These are phyloP conservation scores for Heliconius sara DNA, from an alignment of 2,888 invertebrate genomes.

Conservation along the genomic window DNA sequence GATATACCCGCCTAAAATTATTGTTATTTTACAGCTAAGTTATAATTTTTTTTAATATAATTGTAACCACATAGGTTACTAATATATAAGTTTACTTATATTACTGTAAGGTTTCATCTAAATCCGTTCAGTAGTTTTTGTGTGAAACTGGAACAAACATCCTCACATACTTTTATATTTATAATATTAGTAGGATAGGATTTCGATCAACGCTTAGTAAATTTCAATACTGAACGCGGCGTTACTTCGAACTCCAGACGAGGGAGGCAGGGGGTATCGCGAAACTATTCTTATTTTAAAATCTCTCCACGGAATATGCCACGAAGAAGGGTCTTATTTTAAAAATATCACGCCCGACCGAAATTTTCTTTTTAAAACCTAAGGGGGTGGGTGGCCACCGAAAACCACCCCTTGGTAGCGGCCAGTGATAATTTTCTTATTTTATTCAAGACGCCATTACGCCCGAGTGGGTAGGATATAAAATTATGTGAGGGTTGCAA, in stretches of 20 bases:
- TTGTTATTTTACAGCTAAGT: not conserved
- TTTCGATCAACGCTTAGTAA: not conserved
- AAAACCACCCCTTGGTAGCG: constrained; percentile 73
- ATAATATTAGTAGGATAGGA: not conserved
- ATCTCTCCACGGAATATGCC: constrained; percentile 83
- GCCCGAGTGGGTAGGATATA: constrained; percentile 40
- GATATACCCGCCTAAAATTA: not conserved
- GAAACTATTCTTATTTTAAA: constrained; percentile 84
- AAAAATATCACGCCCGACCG: constrained; percentile 84
- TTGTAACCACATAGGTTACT: no score
- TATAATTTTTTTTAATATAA: no score
- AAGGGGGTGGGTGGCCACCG: constrained; percentile 79
- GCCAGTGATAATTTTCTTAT: constrained; percentile 83
- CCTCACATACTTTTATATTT: not conserved
- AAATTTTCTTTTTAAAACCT: constrained; percentile 81
- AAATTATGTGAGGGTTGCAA: constrained; percentile 34
- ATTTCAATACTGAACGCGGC: constrained; percentile 46
- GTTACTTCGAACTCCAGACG: constrained; percentile 81
- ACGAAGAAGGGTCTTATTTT: constrained; percentile 82
- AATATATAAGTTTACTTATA: not conserved
- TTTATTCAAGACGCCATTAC: constrained; percentile 57
- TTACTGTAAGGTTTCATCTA: not conserved
- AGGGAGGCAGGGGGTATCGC: constrained; percentile 70
- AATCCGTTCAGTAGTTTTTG: not conserved
- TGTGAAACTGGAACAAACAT: not conserved